Evolutionary conservation across 2,797 vertebrate species (phyloP), one percentile per base, ranked within the genome.

Genomic region (Phataginus tricuspis): DNA sequence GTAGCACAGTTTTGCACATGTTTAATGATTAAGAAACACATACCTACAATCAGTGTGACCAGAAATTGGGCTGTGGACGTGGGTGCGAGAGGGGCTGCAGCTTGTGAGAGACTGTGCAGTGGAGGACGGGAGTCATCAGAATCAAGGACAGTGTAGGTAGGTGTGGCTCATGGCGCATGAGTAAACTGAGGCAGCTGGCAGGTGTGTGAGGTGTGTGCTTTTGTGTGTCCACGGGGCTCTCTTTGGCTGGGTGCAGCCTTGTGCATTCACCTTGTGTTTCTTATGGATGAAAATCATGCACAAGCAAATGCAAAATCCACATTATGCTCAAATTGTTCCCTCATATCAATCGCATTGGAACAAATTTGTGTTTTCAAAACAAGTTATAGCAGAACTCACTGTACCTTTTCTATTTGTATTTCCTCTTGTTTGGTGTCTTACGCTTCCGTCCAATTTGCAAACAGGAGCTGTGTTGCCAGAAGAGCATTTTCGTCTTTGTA

Each of bases 321-420:
- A 0, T 53, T 75, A 31, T 31, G 31, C 59, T 74, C 77, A 55
- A 2, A 42, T 64, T 85, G 45, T 91, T 82, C 57, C 66, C 63
- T 94, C 27, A 25, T 49, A n/a, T 92, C 68, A 95, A 1, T 90
- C 53, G 45, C 19, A 2, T 82, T 74, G 68, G 53, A 94, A 71
- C 92, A 92, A 64, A 86, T 94, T 82, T 63, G 51, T 87, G 66
- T 93, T 97, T 97, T 95, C 75, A 91, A 94, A 98, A 96, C 77
- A 87, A 95, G 83, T 66, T 55, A 29, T 29, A 61, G 85, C 69
- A 87, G 96, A 86, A 78, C 91, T 91, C 61, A 31, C 75, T 87
- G 75, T 94, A 49, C 89, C 57, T 93, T 93, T 96, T 75, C 90
- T 95, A 16, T 90, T 78, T 94, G 71, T 87, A 78, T 78, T 96